phyloP scores from a whole-genome alignment of 2,888 invertebrate genomes.

The Pristionchus entomophagus region DNA sequence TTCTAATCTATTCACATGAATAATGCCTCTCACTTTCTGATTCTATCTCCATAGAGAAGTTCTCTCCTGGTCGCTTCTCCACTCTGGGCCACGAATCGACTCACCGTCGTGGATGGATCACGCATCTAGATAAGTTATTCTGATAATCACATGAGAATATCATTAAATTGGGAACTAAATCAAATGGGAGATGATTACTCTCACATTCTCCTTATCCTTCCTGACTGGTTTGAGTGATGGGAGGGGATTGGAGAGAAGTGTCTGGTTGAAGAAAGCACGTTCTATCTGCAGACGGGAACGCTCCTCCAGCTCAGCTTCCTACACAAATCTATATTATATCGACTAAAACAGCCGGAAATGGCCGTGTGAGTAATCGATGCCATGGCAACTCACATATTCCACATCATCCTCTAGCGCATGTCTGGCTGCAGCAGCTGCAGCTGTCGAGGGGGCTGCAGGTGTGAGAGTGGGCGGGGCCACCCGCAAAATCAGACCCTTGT shows the following conservation, averaged over 20 bases:
- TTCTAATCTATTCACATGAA: neutral
- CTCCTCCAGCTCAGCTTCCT: slow-evolving; percentile 56
- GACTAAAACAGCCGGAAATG: neutral
- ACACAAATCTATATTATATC: slow-evolving; percentile 24
- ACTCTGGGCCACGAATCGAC: slow-evolving; percentile 20
- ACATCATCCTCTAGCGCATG: slow-evolving; percentile 18
- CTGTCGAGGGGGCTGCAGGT: neutral
- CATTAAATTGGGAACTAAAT: neutral
- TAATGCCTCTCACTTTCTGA: slow-evolving; percentile 52
- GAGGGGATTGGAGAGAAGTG: slow-evolving; percentile 61
- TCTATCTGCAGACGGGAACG: slow-evolving; percentile 66
- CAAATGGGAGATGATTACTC: neutral
- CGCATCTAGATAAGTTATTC: neutral
- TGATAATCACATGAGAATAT: neutral
- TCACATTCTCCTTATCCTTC: slow-evolving; percentile 40
- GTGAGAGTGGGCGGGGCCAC: slow-evolving; percentile 43
- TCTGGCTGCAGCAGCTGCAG: neutral
- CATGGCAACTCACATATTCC: slow-evolving; percentile 27
- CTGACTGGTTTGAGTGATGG: slow-evolving; percentile 50
- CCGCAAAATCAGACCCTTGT: slow-evolving; percentile 15
- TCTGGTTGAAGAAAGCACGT: slow-evolving; percentile 73
- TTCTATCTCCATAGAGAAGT: slow-evolving; percentile 60
- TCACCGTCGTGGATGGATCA: neutral
- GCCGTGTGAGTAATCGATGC: too few species aligned
- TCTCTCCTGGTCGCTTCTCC: slow-evolving; percentile 53